These are phyloP conservation scores for Proterorhinus semilunaris DNA, from an alignment of 2,113 vertebrate genomes.

Conservation along the genomic window DNA sequence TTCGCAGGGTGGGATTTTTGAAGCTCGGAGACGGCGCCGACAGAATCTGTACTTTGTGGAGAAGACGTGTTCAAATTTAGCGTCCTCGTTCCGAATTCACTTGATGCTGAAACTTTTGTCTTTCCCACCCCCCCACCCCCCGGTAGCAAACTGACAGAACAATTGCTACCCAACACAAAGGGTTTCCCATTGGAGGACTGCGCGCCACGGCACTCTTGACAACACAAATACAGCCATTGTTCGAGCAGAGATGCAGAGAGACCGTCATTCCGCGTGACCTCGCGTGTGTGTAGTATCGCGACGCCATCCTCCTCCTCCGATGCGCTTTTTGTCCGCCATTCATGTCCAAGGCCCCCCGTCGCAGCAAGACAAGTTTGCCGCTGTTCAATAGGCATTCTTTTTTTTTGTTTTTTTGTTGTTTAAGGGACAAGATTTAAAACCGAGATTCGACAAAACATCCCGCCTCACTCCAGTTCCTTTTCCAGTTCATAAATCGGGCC, in stretches of 20 bases:
- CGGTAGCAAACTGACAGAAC: constrained; percentile 28
- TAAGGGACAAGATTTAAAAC: constrained; percentile 26
- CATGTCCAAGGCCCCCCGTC: constrained; percentile 53
- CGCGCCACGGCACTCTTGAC: constrained; percentile 36
- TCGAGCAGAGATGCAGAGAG: constrained; percentile 45
- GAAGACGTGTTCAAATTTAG: constrained; percentile 27
- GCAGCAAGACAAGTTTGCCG: constrained; percentile 30
- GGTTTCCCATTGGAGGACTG: constrained; percentile 34
- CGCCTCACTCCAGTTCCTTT: constrained; percentile 25
- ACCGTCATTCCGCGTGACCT: constrained; percentile 22
- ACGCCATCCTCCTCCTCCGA: constrained; percentile 37
- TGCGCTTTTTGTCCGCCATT: constrained; percentile 47
- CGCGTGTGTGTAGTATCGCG: constrained; percentile 25
- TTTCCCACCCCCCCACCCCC: no score
- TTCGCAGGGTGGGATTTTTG: background rate
- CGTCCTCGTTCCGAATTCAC: constrained; percentile 22
- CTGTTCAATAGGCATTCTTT: background rate
- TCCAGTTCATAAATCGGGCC: constrained; percentile 42
- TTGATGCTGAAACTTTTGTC: constrained; percentile 13
- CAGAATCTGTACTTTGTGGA: constrained; percentile 11
- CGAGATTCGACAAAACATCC: constrained; percentile 22
- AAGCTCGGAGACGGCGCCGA: constrained; percentile 21
- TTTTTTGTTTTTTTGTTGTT: background rate
- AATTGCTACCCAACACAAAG: constrained; percentile 40
- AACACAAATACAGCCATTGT: constrained; percentile 27